Evolutionary conservation across 30 jellyfish, hydroid and myxozoan genomes (phyloP).

Genomic region (Sanderia malayensis): DNA sequence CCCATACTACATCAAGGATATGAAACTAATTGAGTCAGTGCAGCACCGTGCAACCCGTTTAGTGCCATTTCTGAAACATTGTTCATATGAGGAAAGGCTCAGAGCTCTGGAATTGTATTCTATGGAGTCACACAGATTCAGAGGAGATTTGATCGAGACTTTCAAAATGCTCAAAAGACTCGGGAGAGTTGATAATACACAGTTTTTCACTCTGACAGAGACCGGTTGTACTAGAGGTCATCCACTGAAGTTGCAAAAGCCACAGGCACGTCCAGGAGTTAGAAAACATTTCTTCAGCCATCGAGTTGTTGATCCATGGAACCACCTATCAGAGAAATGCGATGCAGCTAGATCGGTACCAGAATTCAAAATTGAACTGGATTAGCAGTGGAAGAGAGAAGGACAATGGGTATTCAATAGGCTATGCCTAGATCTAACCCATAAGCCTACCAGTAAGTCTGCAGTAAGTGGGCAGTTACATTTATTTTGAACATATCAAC

Average conservation of each 20-base stretch:
- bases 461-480: too few relatives aligned
- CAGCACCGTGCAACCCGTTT: slow-evolving; percentile 22
- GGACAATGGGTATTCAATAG: slow-evolving; percentile 4
- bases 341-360: too few relatives aligned
- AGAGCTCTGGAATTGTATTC: slow-evolving; percentile 1
- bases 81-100: slow-evolving; percentile 3
- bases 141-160: slow-evolving; percentile 1
- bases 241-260: not conserved
- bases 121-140: not conserved
- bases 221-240: slow-evolving; percentile 1
- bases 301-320: slow-evolving; percentile 2
- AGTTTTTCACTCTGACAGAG: slow-evolving; percentile 2
- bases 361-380: not conserved
- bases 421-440: slow-evolving; percentile 1
- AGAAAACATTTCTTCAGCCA: not conserved
- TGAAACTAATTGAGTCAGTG: slow-evolving; percentile 10
- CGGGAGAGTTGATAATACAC: not conserved
- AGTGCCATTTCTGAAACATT: not conserved
- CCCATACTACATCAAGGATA: slow-evolving; percentile 16
- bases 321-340: not conserved
- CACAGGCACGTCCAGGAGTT: not conserved
- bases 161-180: not conserved
- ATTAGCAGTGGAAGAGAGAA: not conserved
- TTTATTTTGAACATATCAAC: too few relatives aligned
- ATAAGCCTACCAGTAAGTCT: not conserved